Percentiles rank a stretch among this genome's conserved stretches.
These are phyloP conservation scores for Agrilus cyanescens DNA, from an alignment of 2,888 invertebrate species.

Conservation along the genomic window DNA sequence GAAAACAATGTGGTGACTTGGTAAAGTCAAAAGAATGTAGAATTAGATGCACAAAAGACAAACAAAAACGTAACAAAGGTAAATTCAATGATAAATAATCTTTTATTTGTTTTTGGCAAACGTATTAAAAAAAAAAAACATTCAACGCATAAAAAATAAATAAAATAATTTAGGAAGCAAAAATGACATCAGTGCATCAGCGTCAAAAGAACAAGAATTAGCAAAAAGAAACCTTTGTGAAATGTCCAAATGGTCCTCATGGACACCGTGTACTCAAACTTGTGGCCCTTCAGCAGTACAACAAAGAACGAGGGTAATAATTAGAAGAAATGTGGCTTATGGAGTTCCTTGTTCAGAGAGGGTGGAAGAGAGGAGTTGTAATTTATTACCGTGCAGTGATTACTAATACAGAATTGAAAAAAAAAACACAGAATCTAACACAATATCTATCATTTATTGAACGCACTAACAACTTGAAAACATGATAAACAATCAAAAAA, in stretches of 20 bases:
- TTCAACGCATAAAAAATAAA: no score
- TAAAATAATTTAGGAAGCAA: constrained; percentile 4
- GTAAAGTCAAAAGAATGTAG: constrained; percentile 31
- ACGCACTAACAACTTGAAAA: no score
- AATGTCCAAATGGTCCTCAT: constrained; percentile 55
- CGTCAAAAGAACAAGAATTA: constrained; percentile 2
- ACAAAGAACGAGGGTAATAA: constrained; percentile 40
- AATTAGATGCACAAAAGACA: constrained; percentile 22
- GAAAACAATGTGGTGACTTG: constrained; percentile 41
- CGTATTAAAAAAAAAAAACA: not conserved
- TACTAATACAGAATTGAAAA: not conserved
- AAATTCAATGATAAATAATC: not conserved
- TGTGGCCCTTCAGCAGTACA: constrained; percentile 47
- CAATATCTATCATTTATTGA: no score
- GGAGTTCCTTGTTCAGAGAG: constrained; percentile 33
- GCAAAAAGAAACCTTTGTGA: constrained; percentile 37
- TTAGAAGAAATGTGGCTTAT: constrained; percentile 28
- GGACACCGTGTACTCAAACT: constrained; percentile 54
- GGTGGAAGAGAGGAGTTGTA: constrained; percentile 32
- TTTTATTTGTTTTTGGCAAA: not conserved
- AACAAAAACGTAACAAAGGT: constrained; percentile 6
- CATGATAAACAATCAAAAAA: no score
- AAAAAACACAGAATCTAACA: no score
- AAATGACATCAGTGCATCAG: not conserved
- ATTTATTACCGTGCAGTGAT: constrained; percentile 21